A percentile compares a stretch with the other conserved stretches of the same genome.
These are phyloP conservation scores for Lynx canadensis DNA, from an alignment of 2,113 vertebrate genomes.

Conservation along the genomic window DNA sequence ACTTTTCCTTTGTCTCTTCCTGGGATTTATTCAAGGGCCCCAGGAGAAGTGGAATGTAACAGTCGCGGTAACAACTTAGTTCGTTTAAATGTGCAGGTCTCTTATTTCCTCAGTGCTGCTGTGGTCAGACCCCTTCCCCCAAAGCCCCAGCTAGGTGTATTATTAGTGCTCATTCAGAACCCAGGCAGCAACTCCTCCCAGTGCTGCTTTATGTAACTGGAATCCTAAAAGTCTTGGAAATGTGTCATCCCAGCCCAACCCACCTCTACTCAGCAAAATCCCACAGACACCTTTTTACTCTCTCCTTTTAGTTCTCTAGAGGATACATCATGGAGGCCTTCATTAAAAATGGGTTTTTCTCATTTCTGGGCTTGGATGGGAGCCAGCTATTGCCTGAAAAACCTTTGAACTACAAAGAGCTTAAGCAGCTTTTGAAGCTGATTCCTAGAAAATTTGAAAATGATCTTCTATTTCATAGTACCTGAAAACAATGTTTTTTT, in stretches of 20 bases:
- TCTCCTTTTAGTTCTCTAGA: conserved; percentile 30
- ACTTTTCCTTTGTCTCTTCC: conserved; percentile 18
- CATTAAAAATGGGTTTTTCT: conserved; percentile 54
- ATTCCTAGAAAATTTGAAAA: conserved; percentile 51
- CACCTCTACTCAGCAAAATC: neutral
- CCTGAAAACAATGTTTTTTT: conserved; percentile 38
- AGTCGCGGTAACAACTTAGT: neutral
- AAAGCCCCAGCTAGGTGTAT: neutral
- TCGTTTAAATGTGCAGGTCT: neutral
- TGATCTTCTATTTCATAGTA: conserved; percentile 52
- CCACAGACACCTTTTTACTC: neutral
- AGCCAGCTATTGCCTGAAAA: neutral
- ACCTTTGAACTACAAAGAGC: conserved; percentile 56
- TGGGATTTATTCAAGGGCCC: conserved; percentile 23
- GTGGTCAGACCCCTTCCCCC: neutral
- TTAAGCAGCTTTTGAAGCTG: conserved; percentile 59
- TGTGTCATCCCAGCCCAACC: neutral
- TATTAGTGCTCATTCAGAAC: neutral
- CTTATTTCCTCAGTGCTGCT: neutral
- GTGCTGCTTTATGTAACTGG: neutral
- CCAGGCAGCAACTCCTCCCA: neutral
- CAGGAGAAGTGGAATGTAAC: neutral
- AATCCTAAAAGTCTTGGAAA: conserved; percentile 38
- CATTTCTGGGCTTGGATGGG: conserved; percentile 50
- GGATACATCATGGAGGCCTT: neutral